Base-by-base conservation (phyloP, 1,140 invertebrate species). In the Lordiphosa clarofinis region DNA sequence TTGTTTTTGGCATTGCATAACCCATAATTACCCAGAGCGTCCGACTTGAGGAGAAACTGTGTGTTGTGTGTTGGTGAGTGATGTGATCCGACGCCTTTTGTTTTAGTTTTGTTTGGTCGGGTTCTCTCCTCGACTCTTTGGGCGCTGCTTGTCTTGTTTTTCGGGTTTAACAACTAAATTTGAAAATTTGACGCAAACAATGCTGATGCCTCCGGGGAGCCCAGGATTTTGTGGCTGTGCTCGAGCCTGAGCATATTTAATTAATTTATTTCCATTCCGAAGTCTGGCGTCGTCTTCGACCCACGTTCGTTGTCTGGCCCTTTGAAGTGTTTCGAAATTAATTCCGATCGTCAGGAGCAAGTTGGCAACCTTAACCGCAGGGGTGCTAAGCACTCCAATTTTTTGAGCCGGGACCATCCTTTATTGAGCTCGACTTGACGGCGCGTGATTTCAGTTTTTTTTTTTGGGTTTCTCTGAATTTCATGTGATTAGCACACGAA, bases 161-260 rank as follows among this genome's bases (percentile, higher is more conserved):
- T 84, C 79, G 79, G 69, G 78, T 84, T 84, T 84, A 84, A 84
- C 78, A 84, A 84, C 78, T 84, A 84, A 84, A 84, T 84, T 84
- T 84, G 65, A 84, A 84, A 73, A 73, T 84, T 84, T 84, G 78
- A 84, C 73, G 67, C 79, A 84, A 84, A 84, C 78, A 84, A 84
- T 84, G 78, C 55, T 43, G 56, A 39, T 56, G 71, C 66, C 75
- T 79, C 56, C 59, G 47, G 74, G 74, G 60, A 66, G 74, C 60
- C 60, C 43, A 57, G 47, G n/a, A 36, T 21, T 35, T 38, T 24
- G 40, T 47, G 57, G 21, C 50, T 40, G 36, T 4, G 37, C 15
- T 15, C 33, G 15, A 9, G 15, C 21, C 37, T 35, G 19, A 36
- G 76, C 72, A 82, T 84, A 84, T 84, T 84, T 84, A 84, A 84